Evolutionary conservation across 2,888 invertebrate species (phyloP).

Genomic region (Lutraria lutraria): DNA sequence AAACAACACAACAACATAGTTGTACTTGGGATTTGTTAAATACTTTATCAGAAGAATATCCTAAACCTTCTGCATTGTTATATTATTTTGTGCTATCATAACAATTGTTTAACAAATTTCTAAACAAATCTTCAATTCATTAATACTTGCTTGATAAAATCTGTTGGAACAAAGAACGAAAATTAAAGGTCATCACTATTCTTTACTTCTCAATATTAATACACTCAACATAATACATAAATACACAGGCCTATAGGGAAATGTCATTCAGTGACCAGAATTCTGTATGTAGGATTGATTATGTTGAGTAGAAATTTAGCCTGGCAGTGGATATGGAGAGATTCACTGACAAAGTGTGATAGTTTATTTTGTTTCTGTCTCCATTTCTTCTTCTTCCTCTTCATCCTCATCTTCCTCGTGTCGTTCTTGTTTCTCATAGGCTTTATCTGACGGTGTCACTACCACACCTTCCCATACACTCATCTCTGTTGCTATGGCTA

Average conservation of each 20-base stretch:
- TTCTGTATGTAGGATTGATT: neutral
- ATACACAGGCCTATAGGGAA: neutral
- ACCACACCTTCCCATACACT: slow-evolving; percentile 99
- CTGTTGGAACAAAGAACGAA: no score
- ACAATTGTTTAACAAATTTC: no score
- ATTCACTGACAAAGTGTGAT: neutral
- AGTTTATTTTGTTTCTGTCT: slow-evolving; percentile 63
- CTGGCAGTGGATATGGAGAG: neutral
- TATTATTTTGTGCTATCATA: no score
- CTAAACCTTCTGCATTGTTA: no score
- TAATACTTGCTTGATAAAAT: no score
- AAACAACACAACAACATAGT: no score
- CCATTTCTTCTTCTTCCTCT: slow-evolving; percentile 78
- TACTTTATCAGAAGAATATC: no score
- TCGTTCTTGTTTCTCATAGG: slow-evolving; percentile 92
- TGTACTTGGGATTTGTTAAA: no score
- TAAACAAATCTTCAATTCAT: no score
- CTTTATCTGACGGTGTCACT: slow-evolving; percentile 97
- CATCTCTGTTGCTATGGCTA: slow-evolving; percentile 93
- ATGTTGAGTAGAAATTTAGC: neutral
- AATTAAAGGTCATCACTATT: no score
- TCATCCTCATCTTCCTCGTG: slow-evolving; percentile 83
- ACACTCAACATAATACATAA: neutral
- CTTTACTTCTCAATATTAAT: no score
- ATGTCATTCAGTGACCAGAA: neutral